These are phyloP conservation scores for Drosophila trichaetosa DNA, from an alignment of 2,888 invertebrate genomes.

Conservation along the genomic window DNA sequence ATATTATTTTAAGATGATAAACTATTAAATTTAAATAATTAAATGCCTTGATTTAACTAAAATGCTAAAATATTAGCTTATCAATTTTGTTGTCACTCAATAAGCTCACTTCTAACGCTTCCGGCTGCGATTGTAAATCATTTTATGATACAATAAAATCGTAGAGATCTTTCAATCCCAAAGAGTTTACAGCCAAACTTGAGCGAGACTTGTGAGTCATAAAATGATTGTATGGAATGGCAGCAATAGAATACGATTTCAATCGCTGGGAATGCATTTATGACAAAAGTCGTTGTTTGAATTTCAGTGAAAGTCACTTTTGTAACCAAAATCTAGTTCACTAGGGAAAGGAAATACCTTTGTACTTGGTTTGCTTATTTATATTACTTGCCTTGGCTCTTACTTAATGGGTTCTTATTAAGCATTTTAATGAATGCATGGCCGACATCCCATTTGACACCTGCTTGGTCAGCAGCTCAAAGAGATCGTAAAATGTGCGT, in stretches of 20 bases:
- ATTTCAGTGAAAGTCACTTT: constrained; percentile 29
- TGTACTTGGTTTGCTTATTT: neutral
- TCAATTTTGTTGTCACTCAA: constrained; percentile 3
- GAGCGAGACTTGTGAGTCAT: constrained; percentile 22
- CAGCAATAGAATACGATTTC: constrained; percentile 21
- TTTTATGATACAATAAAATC: constrained; percentile 56
- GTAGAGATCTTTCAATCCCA: constrained; percentile 41
- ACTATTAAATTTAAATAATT: neutral
- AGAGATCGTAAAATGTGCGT: constrained; percentile 15
- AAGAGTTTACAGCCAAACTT: constrained; percentile 40
- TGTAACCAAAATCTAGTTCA: constrained; percentile 18
- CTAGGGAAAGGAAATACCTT: neutral
- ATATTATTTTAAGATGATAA: too few species aligned
- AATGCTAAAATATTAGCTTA: neutral
- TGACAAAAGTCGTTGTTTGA: constrained; percentile 35
- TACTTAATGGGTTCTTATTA: neutral
- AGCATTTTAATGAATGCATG: constrained; percentile 4
- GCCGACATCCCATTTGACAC: constrained; percentile 11
- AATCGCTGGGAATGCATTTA: constrained; percentile 28
- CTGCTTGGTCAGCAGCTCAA: neutral
- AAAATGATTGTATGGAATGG: constrained; percentile 41
- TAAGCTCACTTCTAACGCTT: constrained; percentile 10
- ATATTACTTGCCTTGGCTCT: neutral
- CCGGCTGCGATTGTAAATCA: constrained; percentile 40
- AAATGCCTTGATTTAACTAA: neutral